Percentiles rank a stretch among this genome's conserved stretches.
These are phyloP conservation scores for Drosophila demipolita DNA, from an alignment of 2,888 invertebrate species.

Conservation along the genomic window DNA sequence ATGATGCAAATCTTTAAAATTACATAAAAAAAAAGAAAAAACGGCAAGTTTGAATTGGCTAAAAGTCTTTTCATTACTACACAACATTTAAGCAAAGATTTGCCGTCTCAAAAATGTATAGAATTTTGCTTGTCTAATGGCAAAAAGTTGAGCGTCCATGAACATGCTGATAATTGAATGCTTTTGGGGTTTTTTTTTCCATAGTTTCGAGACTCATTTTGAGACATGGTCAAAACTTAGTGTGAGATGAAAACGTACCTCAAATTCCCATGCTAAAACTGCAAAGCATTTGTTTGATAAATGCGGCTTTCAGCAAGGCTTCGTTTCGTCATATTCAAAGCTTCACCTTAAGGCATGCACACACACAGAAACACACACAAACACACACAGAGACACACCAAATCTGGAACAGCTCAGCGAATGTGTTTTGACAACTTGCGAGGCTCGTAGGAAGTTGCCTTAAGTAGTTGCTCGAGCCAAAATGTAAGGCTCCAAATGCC, in stretches of 20 bases:
- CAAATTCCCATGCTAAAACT: conserved; percentile 26
- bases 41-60: neutral
- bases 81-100: neutral
- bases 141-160: neutral
- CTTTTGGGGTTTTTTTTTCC: neutral
- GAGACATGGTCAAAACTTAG: neutral
- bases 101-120: neutral
- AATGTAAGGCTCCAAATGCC: conserved; percentile 67
- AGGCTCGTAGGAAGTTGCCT: conserved; percentile 61
- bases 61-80: too few relatives aligned
- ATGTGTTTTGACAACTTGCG: conserved; percentile 63
- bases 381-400: conserved; percentile 26
- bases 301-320: conserved; percentile 53
- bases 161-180: conserved; percentile 1
- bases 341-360: conserved; percentile 13
- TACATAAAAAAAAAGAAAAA: neutral
- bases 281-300: conserved; percentile 56
- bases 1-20: conserved; percentile 35
- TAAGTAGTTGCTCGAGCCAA: conserved; percentile 68
- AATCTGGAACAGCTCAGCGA: conserved; percentile 56
- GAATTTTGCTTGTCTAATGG: neutral
- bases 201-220: neutral
- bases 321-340: conserved; percentile 71
- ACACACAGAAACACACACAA: conserved; percentile 16
- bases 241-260: conserved; percentile 10